A percentile compares a stretch with the other conserved stretches of the same genome.
Conservation (phyloP, 1,140 invertebrate genomes). For the Pseudobourletiella spinata region DNA sequence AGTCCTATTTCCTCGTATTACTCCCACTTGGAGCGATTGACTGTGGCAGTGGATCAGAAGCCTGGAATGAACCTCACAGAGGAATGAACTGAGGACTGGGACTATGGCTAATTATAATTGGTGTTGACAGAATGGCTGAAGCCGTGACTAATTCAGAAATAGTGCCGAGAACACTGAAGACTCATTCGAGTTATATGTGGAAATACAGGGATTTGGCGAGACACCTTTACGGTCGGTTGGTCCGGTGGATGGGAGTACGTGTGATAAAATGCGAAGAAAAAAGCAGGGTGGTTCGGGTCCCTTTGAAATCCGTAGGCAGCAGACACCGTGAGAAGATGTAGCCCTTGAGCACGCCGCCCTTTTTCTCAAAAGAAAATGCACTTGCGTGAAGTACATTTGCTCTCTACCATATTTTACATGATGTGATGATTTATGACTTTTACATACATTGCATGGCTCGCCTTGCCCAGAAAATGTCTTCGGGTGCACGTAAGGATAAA, state of each 20-base stretch:
- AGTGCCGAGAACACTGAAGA: too few species aligned
- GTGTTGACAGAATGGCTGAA: too few species aligned
- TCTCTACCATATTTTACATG: not conserved
- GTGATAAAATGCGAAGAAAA: not conserved
- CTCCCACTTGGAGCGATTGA: too few species aligned
- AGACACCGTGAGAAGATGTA: slow-evolving; percentile 28
- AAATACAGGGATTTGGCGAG: too few species aligned
- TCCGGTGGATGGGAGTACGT: not conserved
- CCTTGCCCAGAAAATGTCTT: not conserved
- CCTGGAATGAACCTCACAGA: too few species aligned
- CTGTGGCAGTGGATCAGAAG: too few species aligned
- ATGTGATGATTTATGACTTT: slow-evolving; percentile 23
- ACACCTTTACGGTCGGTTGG: too few species aligned
- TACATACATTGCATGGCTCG: slow-evolving; percentile 17
- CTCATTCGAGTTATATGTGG: too few species aligned
- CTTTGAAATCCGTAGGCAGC: slow-evolving; percentile 28
- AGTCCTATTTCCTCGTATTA: too few species aligned
- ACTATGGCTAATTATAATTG: too few species aligned
- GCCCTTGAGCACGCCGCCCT: slow-evolving; percentile 31
- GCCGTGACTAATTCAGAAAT: too few species aligned
- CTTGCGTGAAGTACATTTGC: slow-evolving; percentile 20
- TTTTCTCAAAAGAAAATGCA: slow-evolving; percentile 22
- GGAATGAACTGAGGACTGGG: too few species aligned
- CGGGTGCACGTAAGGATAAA: slow-evolving; percentile 8
- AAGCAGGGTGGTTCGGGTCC: not conserved